phyloP scores from a whole-genome alignment of 2,888 invertebrate species.

The Alloplasta piceator region DNA sequence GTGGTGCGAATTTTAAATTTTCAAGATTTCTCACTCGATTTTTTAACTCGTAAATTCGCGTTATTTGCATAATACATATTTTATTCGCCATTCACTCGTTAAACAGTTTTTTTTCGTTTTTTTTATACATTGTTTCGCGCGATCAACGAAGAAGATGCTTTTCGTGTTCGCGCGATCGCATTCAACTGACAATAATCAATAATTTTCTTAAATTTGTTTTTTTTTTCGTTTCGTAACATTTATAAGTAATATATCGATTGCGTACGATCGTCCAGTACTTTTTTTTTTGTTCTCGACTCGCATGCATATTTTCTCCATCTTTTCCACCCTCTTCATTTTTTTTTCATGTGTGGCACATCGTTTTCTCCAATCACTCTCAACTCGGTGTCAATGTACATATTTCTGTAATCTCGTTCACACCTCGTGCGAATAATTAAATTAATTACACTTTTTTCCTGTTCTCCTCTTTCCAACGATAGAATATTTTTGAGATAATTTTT shows the following conservation, averaged over 20 bases:
- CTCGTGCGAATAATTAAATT: slow-evolving; percentile 38
- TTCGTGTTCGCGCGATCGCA: slow-evolving; percentile 64
- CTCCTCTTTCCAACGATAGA: not conserved
- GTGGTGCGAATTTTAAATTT: not conserved
- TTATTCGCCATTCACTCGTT: slow-evolving; percentile 77
- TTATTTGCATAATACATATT: slow-evolving; percentile 72
- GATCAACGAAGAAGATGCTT: slow-evolving; percentile 59
- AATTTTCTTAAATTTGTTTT: slow-evolving; percentile 73
- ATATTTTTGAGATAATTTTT: not conserved
- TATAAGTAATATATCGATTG: slow-evolving; percentile 77
- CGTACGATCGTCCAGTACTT: slow-evolving; percentile 70
- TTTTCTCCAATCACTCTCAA: slow-evolving; percentile 62
- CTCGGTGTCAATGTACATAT: slow-evolving; percentile 28
- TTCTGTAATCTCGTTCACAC: slow-evolving; percentile 24
- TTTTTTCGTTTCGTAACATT: slow-evolving; percentile 74
- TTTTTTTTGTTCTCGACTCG: slow-evolving; percentile 57
- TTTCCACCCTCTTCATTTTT: slow-evolving; percentile 49
- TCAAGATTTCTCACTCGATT: no score
- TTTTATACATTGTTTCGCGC: slow-evolving; percentile 71
- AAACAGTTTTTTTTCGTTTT: slow-evolving; percentile 72
- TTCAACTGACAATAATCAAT: slow-evolving; percentile 77
- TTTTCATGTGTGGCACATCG: slow-evolving; percentile 60
- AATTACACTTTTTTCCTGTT: slow-evolving; percentile 9
- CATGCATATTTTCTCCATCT: slow-evolving; percentile 46
- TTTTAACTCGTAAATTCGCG: slow-evolving; percentile 18